These are phyloP conservation scores for Picus viridis DNA, from an alignment of 2,797 vertebrate genomes.

Conservation along the genomic window DNA sequence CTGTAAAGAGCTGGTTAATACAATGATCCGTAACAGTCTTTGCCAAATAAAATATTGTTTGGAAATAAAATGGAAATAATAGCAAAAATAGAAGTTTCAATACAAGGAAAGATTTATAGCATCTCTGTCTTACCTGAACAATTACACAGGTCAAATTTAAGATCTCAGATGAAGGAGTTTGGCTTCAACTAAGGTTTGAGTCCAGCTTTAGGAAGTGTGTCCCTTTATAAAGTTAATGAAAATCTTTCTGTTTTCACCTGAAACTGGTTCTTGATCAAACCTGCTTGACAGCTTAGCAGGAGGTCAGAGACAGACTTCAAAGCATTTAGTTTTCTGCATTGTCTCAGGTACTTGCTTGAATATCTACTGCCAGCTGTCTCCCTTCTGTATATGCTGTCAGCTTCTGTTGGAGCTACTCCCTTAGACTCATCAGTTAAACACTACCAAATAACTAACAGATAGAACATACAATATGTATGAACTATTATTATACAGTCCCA, in stretches of 20 bases:
- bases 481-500: background rate
- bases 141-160: background rate
- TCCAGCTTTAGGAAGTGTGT: background rate
- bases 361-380: slow-evolving; percentile 53
- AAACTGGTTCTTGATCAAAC: slow-evolving; percentile 49
- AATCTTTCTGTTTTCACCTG: slow-evolving; percentile 40
- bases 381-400: background rate
- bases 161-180: background rate
- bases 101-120: background rate
- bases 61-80: background rate
- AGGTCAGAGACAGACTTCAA: slow-evolving; percentile 52
- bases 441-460: slow-evolving; percentile 9
- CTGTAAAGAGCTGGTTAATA: background rate
- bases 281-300: slow-evolving; percentile 56
- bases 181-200: background rate
- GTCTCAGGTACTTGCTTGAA: slow-evolving; percentile 51
- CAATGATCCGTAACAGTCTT: background rate
- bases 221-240: slow-evolving; percentile 16
- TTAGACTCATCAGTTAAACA: slow-evolving; percentile 54
- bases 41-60: background rate
- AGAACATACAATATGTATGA: slow-evolving; percentile 26
- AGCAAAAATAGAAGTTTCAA: background rate
- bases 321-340: slow-evolving; percentile 31
- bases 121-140: background rate
- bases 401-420: slow-evolving; percentile 44